Evolutionary conservation across 1,140 invertebrate genomes (phyloP).

Genomic region (Dufourea novaeangliae): DNA sequence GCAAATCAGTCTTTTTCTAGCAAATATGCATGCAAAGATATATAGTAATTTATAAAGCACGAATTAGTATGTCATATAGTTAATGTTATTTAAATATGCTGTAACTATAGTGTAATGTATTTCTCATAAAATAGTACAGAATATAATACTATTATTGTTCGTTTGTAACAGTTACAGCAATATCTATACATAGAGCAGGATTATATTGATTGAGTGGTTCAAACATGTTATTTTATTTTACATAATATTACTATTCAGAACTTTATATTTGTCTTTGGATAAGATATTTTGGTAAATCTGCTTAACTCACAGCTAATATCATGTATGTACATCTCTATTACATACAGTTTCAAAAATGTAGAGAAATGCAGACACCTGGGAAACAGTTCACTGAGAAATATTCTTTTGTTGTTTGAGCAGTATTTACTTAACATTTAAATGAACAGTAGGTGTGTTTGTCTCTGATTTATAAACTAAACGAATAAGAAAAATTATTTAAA

Average conservation of each 20-base stretch:
- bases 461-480: background rate
- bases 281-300: slow-evolving; percentile 9
- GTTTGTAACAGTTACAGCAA: background rate
- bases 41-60: slow-evolving; percentile 20
- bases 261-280: background rate
- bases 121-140: slow-evolving; percentile 8
- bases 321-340: background rate
- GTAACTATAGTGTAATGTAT: slow-evolving; percentile 8
- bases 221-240: background rate
- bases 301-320: background rate
- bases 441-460: background rate
- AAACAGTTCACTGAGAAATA: background rate
- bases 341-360: slow-evolving; percentile 4
- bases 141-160: background rate
- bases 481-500: background rate
- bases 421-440: background rate
- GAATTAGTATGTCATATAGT: slow-evolving; percentile 1
- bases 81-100: background rate
- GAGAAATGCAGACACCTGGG: background rate
- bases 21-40: background rate
- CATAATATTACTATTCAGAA: background rate
- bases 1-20: slow-evolving; percentile 11
- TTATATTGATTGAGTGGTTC: background rate
- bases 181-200: slow-evolving; percentile 8
- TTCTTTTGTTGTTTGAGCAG: slow-evolving; percentile 3